Percentiles rank a stretch among this genome's conserved stretches.
Evolutionary conservation across 2,888 invertebrate genomes (phyloP).

Genomic region (Villa cingulata): DNA sequence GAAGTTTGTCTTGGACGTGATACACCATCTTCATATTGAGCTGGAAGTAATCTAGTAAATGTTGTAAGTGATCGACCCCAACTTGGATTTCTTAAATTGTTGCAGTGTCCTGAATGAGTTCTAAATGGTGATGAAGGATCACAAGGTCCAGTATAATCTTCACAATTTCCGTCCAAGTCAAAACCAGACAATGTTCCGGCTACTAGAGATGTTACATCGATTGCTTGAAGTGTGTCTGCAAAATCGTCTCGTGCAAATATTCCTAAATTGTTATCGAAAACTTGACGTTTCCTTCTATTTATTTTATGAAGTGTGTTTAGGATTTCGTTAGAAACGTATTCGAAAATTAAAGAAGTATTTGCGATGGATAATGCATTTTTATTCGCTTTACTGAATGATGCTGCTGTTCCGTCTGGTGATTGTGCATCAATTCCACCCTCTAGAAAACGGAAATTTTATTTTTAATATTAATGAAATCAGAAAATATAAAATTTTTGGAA

Average conservation of each 20-base stretch:
- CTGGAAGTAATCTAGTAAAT: slow-evolving; percentile 70
- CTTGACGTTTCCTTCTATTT: slow-evolving; percentile 55
- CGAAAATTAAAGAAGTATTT: slow-evolving; percentile 73
- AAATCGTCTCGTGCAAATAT: slow-evolving; percentile 47
- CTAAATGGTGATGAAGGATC: slow-evolving; percentile 53
- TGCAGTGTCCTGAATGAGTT: slow-evolving; percentile 72
- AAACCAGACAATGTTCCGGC: slow-evolving; percentile 42
- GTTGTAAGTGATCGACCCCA: slow-evolving; percentile 74
- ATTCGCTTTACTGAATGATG: slow-evolving; percentile 82
- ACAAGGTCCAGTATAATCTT: slow-evolving; percentile 54
- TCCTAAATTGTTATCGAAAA: slow-evolving; percentile 50
- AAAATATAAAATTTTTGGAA: background rate
- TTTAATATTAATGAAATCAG: no score
- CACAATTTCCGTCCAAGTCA: slow-evolving; percentile 55
- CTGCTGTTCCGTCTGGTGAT: slow-evolving; percentile 74
- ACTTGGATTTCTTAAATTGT: slow-evolving; percentile 69
- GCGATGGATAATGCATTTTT: slow-evolving; percentile 68
- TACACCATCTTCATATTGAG: slow-evolving; percentile 79
- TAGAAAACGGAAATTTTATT: slow-evolving; percentile 23
- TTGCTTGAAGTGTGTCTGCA: slow-evolving; percentile 61
- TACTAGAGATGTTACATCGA: slow-evolving; percentile 60
- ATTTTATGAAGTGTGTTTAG: slow-evolving; percentile 45
- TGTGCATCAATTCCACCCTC: slow-evolving; percentile 74
- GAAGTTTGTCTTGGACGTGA: slow-evolving; percentile 63
- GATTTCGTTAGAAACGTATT: slow-evolving; percentile 76